Evolutionary conservation across 2,797 vertebrate genomes (phyloP).

Genomic region (Dicrostonyx torquatus): DNA sequence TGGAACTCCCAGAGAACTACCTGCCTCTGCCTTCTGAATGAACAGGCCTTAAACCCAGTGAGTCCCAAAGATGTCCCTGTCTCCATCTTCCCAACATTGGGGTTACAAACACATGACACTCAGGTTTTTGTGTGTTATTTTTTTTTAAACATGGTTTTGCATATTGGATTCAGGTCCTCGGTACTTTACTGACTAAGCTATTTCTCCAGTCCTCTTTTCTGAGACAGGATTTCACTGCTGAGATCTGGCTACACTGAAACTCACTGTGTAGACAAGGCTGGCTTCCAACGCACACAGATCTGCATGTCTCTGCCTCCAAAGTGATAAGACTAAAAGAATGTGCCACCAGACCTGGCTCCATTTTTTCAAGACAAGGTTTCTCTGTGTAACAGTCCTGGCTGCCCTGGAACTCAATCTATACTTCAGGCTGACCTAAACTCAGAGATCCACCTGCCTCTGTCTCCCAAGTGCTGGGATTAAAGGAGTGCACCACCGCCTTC

Average conservation of each 20-base stretch:
- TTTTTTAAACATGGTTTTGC: neutral
- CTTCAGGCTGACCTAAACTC: neutral
- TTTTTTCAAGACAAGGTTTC: neutral
- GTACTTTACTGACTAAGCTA: neutral
- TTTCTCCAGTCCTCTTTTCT: neutral
- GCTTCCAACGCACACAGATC: too few species aligned
- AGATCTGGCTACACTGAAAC: too few species aligned
- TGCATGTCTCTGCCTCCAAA: too few species aligned
- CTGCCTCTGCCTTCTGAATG: neutral
- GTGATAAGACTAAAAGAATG: too few species aligned
- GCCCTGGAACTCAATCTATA: neutral
- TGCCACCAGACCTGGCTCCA: too few species aligned
- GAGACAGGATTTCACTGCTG: neutral
- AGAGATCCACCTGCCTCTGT: neutral
- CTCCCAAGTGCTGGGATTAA: neutral
- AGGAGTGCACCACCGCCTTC: neutral
- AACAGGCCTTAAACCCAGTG: neutral
- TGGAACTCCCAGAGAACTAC: neutral
- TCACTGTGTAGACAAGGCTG: too few species aligned
- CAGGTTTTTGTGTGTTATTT: neutral
- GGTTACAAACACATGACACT: neutral
- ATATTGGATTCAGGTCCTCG: neutral
- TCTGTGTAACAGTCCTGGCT: neutral
- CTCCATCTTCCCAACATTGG: neutral
- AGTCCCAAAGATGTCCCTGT: too few species aligned